These are phyloP conservation scores for Heliconius ismenius DNA, from an alignment of 2,888 invertebrate genomes.

Conservation along the genomic window DNA sequence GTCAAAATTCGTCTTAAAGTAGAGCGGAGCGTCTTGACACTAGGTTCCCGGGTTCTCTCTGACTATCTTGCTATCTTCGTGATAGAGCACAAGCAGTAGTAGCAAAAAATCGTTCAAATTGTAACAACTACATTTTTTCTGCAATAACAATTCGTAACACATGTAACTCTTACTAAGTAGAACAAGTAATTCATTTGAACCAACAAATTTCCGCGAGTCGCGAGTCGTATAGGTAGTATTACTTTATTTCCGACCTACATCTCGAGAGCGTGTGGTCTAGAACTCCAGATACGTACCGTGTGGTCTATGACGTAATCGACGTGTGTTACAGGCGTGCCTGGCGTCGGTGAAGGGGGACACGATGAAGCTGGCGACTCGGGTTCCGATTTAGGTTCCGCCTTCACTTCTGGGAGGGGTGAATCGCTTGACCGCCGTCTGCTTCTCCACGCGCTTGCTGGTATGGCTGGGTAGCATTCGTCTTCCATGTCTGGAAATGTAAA, in stretches of 20 bases:
- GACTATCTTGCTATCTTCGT: no score
- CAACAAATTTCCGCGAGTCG: constrained; percentile 20
- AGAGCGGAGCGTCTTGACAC: no score
- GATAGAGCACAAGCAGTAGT: no score
- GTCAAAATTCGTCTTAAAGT: no score
- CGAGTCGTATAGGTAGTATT: background rate
- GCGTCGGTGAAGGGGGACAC: constrained; percentile 87
- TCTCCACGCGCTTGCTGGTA: constrained; percentile 84
- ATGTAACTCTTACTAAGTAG: constrained; percentile 7
- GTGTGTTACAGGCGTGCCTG: constrained; percentile 78
- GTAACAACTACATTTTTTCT: background rate
- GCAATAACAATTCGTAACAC: background rate
- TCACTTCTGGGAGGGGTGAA: constrained; percentile 79
- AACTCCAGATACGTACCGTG: constrained; percentile 72
- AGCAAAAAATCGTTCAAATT: background rate
- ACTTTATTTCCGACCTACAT: constrained; percentile 23
- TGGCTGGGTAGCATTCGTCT: constrained; percentile 92
- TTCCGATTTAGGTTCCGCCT: constrained; percentile 89
- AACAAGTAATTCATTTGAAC: constrained; percentile 15
- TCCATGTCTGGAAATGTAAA: constrained; percentile 87
- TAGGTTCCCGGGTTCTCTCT: no score
- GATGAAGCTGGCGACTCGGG: constrained; percentile 88
- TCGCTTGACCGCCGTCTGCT: constrained; percentile 66
- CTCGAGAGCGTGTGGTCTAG: constrained; percentile 19
- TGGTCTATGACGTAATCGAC: constrained; percentile 84